Evolutionary conservation across 1,140 invertebrate genomes (phyloP).

Genomic region (Ctenoplectra terminalis): DNA sequence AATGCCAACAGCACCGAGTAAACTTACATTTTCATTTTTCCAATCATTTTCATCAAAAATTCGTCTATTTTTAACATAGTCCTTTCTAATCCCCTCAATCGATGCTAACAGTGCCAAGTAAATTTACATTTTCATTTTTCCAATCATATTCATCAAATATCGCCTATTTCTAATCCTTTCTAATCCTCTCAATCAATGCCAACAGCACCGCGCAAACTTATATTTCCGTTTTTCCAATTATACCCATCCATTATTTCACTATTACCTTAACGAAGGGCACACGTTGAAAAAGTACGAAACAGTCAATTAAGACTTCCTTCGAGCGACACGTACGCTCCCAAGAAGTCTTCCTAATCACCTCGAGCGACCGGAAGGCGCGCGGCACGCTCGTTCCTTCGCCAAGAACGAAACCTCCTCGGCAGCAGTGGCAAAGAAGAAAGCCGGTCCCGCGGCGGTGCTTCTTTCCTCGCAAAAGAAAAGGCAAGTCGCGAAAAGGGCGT

Average conservation of each 20-base stretch:
- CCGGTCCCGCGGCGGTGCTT: neutral
- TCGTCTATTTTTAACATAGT: too few relatives aligned
- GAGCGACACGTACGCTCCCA: neutral
- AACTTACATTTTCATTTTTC: too few relatives aligned
- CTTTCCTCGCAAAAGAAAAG: neutral
- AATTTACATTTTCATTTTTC: too few relatives aligned
- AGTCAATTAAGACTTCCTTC: constrained; percentile 50
- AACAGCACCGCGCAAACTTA: too few relatives aligned
- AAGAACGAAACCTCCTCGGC: constrained; percentile 24
- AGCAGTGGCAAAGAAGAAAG: neutral
- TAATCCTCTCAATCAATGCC: too few relatives aligned
- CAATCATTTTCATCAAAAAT: too few relatives aligned
- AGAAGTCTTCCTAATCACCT: constrained; percentile 7
- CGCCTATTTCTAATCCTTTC: too few relatives aligned
- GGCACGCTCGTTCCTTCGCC: constrained; percentile 1
- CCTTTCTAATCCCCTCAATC: too few relatives aligned
- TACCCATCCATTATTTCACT: neutral
- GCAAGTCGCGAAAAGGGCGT: constrained; percentile 30
- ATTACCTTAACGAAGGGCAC: constrained; percentile 39
- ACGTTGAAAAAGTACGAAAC: constrained; percentile 14
- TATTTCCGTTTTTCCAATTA: constrained; percentile 19
- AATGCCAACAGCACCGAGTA: too few relatives aligned
- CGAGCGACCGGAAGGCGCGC: constrained; percentile 51
- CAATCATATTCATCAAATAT: too few relatives aligned
- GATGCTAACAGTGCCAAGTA: too few relatives aligned